Evolutionary conservation across 2,888 invertebrate genomes (phyloP).

Genomic region (Drosophila cognata): DNA sequence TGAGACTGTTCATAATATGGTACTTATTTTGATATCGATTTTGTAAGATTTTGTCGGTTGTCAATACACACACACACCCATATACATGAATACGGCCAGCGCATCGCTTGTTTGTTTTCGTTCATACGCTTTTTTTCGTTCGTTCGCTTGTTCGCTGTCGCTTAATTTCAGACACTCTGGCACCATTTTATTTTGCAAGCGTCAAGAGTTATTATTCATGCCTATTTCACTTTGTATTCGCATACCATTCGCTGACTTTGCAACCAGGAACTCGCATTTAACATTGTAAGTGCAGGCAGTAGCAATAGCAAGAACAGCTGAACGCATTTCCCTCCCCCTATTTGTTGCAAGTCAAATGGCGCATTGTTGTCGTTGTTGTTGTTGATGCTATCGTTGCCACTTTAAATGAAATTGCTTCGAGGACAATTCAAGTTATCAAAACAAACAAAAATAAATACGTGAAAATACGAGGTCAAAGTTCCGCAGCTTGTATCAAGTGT

Average conservation of each 20-base stretch:
- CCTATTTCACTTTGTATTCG: constrained; percentile 40
- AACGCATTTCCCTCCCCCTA: constrained; percentile 23
- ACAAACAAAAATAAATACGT: constrained; percentile 8
- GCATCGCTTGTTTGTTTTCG: constrained; percentile 69
- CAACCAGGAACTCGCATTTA: constrained; percentile 3
- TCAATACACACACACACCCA: constrained; percentile 10
- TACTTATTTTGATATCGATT: constrained; percentile 40
- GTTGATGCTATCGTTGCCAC: constrained; percentile 22
- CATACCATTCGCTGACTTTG: constrained; percentile 17
- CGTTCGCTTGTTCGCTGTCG: constrained; percentile 48
- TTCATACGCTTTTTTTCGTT: constrained; percentile 38
- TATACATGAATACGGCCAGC: constrained; percentile 21
- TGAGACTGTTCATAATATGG: constrained; percentile 22
- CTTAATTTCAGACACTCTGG: constrained; percentile 74
- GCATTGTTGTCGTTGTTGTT: constrained; percentile 21
- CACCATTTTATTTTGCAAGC: constrained; percentile 70
- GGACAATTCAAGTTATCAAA: constrained; percentile 43
- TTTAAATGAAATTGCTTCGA: constrained; percentile 27
- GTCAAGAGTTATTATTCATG: constrained; percentile 62
- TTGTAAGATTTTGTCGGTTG: constrained; percentile 49
- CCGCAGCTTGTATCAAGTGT: constrained; percentile 13
- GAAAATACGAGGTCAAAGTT: constrained; percentile 46
- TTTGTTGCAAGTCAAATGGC: constrained; percentile 36
- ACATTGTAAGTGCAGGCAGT: constrained; percentile 3
- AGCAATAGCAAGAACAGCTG: constrained; percentile 22